Conservation (phyloP, 2,888 invertebrate genomes). For the Hypomecis atomaria region DNA sequence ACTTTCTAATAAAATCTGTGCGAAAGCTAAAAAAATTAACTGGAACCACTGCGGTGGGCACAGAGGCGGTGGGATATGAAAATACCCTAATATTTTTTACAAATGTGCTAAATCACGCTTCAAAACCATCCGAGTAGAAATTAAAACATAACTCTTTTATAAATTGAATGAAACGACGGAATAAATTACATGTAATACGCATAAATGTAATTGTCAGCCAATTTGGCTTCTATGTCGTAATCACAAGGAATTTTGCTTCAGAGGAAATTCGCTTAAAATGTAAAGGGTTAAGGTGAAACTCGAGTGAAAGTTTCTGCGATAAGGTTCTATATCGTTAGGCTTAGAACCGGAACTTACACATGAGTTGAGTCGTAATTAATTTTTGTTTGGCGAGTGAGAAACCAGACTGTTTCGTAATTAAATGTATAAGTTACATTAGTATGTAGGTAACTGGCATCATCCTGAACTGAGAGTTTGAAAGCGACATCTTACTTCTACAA, state of each 20-base stretch:
- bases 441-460: no score
- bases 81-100: no score
- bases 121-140: not conserved
- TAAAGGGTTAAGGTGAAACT: not conserved
- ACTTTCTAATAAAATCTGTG: no score
- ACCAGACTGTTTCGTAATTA: not conserved
- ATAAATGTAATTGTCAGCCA: not conserved
- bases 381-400: slow-evolving; percentile 5
- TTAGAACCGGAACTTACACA: not conserved
- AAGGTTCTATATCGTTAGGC: slow-evolving; percentile 1
- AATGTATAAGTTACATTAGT: no score
- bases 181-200: slow-evolving; percentile 4
- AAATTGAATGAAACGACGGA: slow-evolving; percentile 12
- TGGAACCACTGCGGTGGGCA: no score
- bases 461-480: no score
- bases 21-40: no score
- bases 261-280: not conserved
- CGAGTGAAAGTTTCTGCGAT: not conserved
- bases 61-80: no score
- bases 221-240: slow-evolving; percentile 3
- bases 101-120: not conserved
- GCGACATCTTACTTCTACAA: no score
- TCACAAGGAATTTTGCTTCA: not conserved
- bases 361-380: slow-evolving; percentile 8
- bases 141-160: slow-evolving; percentile 14